phyloP scores from a whole-genome alignment of 2,113 vertebrate genomes.

The Odocoileus virginianus region DNA sequence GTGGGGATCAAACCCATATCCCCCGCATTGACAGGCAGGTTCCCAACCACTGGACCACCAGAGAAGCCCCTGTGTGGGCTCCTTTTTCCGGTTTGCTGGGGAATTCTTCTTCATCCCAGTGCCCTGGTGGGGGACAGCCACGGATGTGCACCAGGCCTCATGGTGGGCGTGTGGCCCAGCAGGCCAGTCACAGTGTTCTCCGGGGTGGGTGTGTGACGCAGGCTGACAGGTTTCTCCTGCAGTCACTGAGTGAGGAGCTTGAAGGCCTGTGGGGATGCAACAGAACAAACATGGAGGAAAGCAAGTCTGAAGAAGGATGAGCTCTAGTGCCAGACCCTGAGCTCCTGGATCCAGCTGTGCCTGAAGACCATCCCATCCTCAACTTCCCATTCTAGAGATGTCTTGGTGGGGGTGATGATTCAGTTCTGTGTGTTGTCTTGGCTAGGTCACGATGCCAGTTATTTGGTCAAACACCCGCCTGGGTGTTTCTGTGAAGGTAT shows the following conservation, averaged over 20 bases:
- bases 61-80: not conserved
- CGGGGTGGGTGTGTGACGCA: accelerated
- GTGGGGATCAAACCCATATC: not conserved
- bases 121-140: not conserved
- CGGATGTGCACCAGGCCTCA: not conserved
- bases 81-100: not conserved
- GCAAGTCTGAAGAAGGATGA: not conserved
- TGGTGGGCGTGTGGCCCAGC: not conserved
- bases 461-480: no score
- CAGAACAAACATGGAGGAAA: not conserved
- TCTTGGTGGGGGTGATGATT: not conserved
- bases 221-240: not conserved
- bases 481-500: not conserved
- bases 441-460: not conserved
- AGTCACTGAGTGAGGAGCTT: not conserved
- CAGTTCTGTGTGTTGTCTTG: not conserved
- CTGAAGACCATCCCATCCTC: not conserved
- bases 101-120: not conserved
- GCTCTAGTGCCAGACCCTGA: not conserved
- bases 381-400: not conserved
- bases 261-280: not conserved
- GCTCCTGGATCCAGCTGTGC: not conserved
- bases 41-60: not conserved
- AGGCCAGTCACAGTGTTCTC: accelerated
- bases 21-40: not conserved